A percentile compares a stretch with the other conserved stretches of the same genome.
These are phyloP conservation scores for Octodon degus DNA, from an alignment of 2,113 vertebrate genomes.

Conservation along the genomic window DNA sequence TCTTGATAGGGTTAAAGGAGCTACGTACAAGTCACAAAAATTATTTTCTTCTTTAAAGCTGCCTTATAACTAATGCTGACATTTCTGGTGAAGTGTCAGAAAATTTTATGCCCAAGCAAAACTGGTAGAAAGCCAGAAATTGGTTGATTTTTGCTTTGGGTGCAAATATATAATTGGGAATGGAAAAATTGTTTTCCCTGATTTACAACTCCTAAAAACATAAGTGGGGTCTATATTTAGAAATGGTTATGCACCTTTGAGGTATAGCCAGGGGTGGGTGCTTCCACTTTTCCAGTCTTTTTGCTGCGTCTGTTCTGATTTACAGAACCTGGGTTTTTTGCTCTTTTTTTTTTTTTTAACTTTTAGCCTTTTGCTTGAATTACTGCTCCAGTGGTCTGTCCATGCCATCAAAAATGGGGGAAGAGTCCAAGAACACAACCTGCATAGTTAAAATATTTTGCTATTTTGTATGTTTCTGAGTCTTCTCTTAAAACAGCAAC, in stretches of 20 bases:
- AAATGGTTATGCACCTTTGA: slow-evolving; percentile 70
- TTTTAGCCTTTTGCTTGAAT: not conserved
- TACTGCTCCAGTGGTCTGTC: not conserved
- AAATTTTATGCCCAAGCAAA: slow-evolving; percentile 81
- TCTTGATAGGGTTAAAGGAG: slow-evolving; percentile 56
- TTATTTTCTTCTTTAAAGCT: slow-evolving; percentile 76
- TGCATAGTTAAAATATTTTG: not conserved
- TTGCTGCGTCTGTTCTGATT: slow-evolving; percentile 51
- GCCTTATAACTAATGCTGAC: slow-evolving; percentile 73
- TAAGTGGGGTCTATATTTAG: slow-evolving; percentile 75
- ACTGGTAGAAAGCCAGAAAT: slow-evolving; percentile 79
- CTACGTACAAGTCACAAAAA: slow-evolving; percentile 74
- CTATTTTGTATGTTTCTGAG: not conserved
- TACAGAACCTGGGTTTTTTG: slow-evolving; percentile 1
- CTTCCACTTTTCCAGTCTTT: slow-evolving; percentile 32
- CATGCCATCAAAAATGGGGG: not conserved
- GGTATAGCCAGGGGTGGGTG: slow-evolving; percentile 55
- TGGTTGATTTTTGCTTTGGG: slow-evolving; percentile 78
- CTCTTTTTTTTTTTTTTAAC: not conserved
- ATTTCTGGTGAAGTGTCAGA: slow-evolving; percentile 81
- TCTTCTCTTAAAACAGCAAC: not conserved
- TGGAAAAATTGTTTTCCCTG: slow-evolving; percentile 80
- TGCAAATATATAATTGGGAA: slow-evolving; percentile 79
- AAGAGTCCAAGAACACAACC: not conserved
- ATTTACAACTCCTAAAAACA: slow-evolving; percentile 76